A percentile compares a stretch with the other conserved stretches of the same genome.
Evolutionary conservation across 1,140 invertebrate genomes (phyloP).

Genomic region (Ephestia elutella): DNA sequence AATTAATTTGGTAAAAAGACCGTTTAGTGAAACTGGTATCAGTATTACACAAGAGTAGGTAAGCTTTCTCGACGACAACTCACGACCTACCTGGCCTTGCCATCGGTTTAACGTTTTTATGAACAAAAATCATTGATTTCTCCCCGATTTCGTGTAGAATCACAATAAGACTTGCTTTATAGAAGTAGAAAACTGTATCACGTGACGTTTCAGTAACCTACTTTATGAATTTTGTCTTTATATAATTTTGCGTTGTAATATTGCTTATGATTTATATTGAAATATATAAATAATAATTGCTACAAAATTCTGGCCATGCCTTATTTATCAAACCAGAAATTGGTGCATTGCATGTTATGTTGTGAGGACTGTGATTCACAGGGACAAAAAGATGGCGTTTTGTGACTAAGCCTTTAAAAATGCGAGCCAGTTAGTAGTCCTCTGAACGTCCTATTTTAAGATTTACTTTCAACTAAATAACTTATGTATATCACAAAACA

Average conservation of each 20-base stretch:
- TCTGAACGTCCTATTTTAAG: slow-evolving; percentile 21
- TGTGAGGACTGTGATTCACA: slow-evolving; percentile 52
- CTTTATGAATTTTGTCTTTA: slow-evolving; percentile 19
- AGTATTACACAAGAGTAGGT: slow-evolving; percentile 40
- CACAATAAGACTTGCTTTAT: slow-evolving; percentile 4
- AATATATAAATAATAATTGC: too few relatives aligned
- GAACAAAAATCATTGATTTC: slow-evolving; percentile 21
- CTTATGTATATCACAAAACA: too few relatives aligned
- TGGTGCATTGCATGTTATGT: slow-evolving; percentile 10
- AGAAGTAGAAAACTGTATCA: background rate
- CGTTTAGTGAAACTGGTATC: slow-evolving; percentile 2
- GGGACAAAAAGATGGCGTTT: slow-evolving; percentile 34
- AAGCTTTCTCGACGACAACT: slow-evolving; percentile 45
- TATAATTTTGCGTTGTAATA: slow-evolving; percentile 15
- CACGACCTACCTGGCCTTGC: slow-evolving; percentile 36
- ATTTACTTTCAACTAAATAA: slow-evolving; percentile 14
- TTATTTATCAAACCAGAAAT: too few relatives aligned
- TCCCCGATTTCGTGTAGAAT: slow-evolving; percentile 19
- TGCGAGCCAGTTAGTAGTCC: slow-evolving; percentile 53
- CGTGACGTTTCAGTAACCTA: background rate
- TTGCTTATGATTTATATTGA: slow-evolving; percentile 8
- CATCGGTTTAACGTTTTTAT: slow-evolving; percentile 18
- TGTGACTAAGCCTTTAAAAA: slow-evolving; percentile 66
- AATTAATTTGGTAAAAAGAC: background rate
- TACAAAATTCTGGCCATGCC: too few relatives aligned